Evolutionary conservation across 1,140 invertebrate genomes (phyloP), one percentile per base, ranked within the genome.

Genomic region (Pogonus chalceus): DNA sequence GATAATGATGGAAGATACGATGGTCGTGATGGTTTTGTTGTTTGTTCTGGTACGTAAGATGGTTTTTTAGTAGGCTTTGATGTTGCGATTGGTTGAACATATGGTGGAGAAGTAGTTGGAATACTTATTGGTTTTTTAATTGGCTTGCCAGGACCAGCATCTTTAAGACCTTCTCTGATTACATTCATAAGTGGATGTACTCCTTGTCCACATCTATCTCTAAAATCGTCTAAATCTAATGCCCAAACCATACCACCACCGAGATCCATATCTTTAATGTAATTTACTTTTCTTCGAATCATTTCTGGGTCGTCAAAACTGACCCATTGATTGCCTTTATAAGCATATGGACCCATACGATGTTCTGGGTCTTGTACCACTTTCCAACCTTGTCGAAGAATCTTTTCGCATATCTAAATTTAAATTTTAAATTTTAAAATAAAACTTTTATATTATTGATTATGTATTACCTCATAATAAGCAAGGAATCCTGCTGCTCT

Each of bases 171-270:
- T 58, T 79, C 75, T 55, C 84, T 79, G 12, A 90, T 81, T 9
- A 80, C 77, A 18, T 78, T 81, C 53, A 90, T 73, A 3, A 90
- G 66, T 0, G 88, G 88, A 75, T 90, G 84, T 47, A 77, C 73
- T 12, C 88, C 87, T 65, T 84, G 76, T 1, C 82, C 83, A 65
- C 87, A 90, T 49, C 77, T 63, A 51, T 72, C 72, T 35, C 65
- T 68, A 60, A 88, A 89, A 68, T 94, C 90, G 63, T 95, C 90
- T 51, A 92, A 76, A 75, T 95, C 88, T 2, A 94, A 68, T 0
- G 90, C 88, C 90, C 90, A 93, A 3, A 93, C 81, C 90, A 93
- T 93, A 12, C 85, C 89, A 46, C 90, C 90, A 0, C 85, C 90
- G 1, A 94, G 73, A 56, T 83, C 77, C 69, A 89, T 78, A 7